Evolutionary conservation across 2,888 invertebrate species (phyloP).

Genomic region (Microctonus hyperodae): DNA sequence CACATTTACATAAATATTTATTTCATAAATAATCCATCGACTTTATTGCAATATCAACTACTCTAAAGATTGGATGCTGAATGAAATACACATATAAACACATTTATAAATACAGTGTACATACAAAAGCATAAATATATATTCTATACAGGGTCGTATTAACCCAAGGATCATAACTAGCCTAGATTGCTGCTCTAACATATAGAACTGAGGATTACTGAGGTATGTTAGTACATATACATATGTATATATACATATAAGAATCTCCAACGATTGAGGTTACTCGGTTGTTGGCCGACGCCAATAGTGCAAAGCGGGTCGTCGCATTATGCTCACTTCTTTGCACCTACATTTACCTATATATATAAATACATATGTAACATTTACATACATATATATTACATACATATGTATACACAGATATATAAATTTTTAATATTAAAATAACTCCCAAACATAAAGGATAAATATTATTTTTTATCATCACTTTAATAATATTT

Average conservation of each 20-base stretch:
- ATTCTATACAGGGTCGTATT: conserved; percentile 11
- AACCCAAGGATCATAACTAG: conserved; percentile 22
- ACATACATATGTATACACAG: neutral
- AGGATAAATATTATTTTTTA: too few relatives aligned
- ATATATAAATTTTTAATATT: too few relatives aligned
- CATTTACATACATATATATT: too few relatives aligned
- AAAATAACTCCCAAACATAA: too few relatives aligned
- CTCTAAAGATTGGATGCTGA: neutral
- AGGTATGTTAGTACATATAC: too few relatives aligned
- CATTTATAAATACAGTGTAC: too few relatives aligned
- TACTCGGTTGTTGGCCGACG: conserved; percentile 49
- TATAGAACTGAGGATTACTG: conserved; percentile 22
- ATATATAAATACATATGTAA: neutral
- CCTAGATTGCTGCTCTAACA: conserved; percentile 24
- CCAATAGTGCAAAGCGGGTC: conserved; percentile 51
- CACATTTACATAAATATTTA: too few relatives aligned
- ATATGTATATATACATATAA: conserved; percentile 21
- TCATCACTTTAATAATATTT: too few relatives aligned
- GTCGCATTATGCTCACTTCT: conserved; percentile 48
- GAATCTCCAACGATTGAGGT: conserved; percentile 47
- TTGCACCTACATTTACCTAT: conserved; percentile 17
- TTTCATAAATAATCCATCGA: too few relatives aligned
- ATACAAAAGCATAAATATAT: neutral
- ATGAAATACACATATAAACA: too few relatives aligned
- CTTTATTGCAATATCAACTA: neutral